Percentiles rank a stretch among this genome's conserved stretches.
Evolutionary conservation across 2,888 invertebrate species (phyloP).

Genomic region (Stratiomys singularior): DNA sequence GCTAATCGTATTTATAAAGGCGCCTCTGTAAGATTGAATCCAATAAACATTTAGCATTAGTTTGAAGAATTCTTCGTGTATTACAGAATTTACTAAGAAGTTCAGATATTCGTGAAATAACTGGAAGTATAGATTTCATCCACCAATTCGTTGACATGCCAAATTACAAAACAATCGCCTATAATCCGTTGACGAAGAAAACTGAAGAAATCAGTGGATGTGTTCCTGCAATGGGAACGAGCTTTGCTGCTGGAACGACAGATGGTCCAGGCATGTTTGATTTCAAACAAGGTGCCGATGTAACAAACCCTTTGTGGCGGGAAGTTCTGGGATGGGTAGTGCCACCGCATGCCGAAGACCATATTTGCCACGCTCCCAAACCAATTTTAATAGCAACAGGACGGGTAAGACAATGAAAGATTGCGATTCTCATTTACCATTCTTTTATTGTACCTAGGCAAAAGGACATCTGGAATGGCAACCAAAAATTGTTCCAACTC

Average conservation of each 20-base stretch:
- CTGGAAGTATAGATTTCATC: slow-evolving; percentile 76
- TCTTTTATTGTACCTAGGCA: slow-evolving; percentile 69
- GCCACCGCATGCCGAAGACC: slow-evolving; percentile 76
- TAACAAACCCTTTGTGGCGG: slow-evolving; percentile 87
- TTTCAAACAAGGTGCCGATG: slow-evolving; percentile 82
- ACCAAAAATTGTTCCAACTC: slow-evolving; percentile 83
- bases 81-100: slow-evolving; percentile 66
- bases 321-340: slow-evolving; percentile 80
- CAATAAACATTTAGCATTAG: too few relatives aligned
- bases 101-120: slow-evolving; percentile 72
- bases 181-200: slow-evolving; percentile 70
- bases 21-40: slow-evolving; percentile 81
- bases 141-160: slow-evolving; percentile 92
- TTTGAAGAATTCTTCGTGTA: too few relatives aligned
- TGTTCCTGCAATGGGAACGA: slow-evolving; percentile 91
- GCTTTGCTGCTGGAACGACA: slow-evolving; percentile 92
- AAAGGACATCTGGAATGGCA: slow-evolving; percentile 90
- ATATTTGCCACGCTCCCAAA: slow-evolving; percentile 86
- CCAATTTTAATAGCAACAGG: slow-evolving; percentile 91
- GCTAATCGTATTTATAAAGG: slow-evolving; percentile 79
- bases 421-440: too few relatives aligned
- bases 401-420: too few relatives aligned
- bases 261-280: slow-evolving; percentile 89
- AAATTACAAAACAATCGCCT: slow-evolving; percentile 70
- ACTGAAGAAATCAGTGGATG: slow-evolving; percentile 76